Conservation (phyloP, 1,140 invertebrate species). For the Drosophila aff. region DNA sequence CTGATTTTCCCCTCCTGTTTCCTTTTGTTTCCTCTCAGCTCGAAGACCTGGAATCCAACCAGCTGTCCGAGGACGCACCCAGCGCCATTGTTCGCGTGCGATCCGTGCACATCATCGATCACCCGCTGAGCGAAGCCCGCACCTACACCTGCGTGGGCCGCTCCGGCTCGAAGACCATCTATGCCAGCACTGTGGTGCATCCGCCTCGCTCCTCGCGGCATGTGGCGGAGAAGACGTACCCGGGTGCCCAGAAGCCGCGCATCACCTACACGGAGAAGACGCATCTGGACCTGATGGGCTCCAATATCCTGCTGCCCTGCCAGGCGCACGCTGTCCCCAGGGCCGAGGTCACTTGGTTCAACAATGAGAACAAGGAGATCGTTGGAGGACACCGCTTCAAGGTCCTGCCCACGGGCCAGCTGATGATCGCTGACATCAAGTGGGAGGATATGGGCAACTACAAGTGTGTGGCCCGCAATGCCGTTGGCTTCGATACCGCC, state of each 20-base stretch:
- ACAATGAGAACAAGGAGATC: constrained; percentile 87
- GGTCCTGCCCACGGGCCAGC: constrained; percentile 89
- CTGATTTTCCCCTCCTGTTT: background rate
- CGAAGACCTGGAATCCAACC: constrained; percentile 85
- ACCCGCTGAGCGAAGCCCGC: constrained; percentile 66
- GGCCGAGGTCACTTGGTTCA: constrained; percentile 89
- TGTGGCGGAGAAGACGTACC: constrained; percentile 66
- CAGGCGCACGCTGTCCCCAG: constrained; percentile 88
- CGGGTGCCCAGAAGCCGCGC: constrained; percentile 85
- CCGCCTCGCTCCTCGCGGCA: constrained; percentile 61
- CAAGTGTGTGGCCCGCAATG: constrained; percentile 90
- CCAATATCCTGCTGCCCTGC: constrained; percentile 90
- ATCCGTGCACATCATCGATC: constrained; percentile 88
- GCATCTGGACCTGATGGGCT: constrained; percentile 87
- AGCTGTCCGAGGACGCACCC: constrained; percentile 85
- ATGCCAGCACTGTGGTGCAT: constrained; percentile 86
- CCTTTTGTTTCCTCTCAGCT: constrained; percentile 34
- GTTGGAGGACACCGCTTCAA: constrained; percentile 85
- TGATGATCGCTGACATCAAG: constrained; percentile 89
- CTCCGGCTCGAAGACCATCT: constrained; percentile 87
- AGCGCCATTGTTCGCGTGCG: constrained; percentile 87
- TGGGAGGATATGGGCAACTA: constrained; percentile 94
- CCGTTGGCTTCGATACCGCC: constrained; percentile 87
- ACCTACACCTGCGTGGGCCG: constrained; percentile 90
- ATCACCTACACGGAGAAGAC: constrained; percentile 86